phyloP scores from a whole-genome alignment of 1,140 invertebrate genomes.

The Mactra quadrangularis region DNA sequence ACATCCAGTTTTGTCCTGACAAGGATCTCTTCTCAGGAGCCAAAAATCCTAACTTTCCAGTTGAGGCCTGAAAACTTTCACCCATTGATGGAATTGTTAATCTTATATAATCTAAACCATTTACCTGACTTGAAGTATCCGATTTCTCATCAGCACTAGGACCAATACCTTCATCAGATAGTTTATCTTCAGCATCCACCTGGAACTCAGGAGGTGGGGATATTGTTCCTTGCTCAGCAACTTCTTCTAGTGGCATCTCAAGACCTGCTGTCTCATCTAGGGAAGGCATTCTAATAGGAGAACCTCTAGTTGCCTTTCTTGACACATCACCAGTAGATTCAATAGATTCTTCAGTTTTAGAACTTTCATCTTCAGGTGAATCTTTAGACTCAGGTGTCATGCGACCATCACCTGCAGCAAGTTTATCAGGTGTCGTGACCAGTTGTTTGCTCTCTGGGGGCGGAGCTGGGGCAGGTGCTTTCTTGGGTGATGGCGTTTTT shows the following conservation, averaged over 20 bases:
- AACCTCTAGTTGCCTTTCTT: conserved; percentile 25
- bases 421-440: conserved; percentile 13
- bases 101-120: no score
- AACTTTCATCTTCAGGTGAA: conserved; percentile 58
- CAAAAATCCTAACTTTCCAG: no score
- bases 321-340: conserved; percentile 15
- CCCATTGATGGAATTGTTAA: no score
- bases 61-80: no score
- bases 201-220: conserved; percentile 49
- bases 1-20: no score
- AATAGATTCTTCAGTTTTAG: conserved; percentile 35
- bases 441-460: conserved; percentile 23
- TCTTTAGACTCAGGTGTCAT: conserved; percentile 60
- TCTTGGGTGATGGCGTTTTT: conserved; percentile 62
- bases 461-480: conserved; percentile 63
- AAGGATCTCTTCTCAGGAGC: no score
- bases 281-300: background rate
- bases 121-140: conserved; percentile 64
- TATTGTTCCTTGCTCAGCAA: conserved; percentile 25
- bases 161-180: conserved; percentile 75
- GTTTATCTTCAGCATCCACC: conserved; percentile 46
- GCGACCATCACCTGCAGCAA: conserved; percentile 36
- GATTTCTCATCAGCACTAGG: conserved; percentile 73
- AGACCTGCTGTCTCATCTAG: conserved; percentile 37
- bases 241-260: conserved; percentile 28